phyloP scores from a whole-genome alignment of 2,888 invertebrate genomes.

The Parnassius orleans region DNA sequence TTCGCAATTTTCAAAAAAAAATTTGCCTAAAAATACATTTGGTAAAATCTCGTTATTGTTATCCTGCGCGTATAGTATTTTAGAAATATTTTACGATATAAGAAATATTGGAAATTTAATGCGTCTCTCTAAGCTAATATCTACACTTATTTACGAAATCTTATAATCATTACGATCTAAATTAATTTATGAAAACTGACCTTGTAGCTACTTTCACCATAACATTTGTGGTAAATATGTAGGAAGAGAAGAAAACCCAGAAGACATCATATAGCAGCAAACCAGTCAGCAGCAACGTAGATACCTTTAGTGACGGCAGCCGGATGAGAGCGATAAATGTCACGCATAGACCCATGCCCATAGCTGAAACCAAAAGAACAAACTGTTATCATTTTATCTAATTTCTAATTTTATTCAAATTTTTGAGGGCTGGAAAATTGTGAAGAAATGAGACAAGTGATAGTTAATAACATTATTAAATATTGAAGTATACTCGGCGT shows the following conservation, averaged over 20 bases:
- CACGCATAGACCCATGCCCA: slow-evolving; percentile 99
- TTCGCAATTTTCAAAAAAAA: too few relatives aligned
- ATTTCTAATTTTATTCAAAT: too few relatives aligned
- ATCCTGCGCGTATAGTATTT: too few relatives aligned
- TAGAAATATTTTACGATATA: too few relatives aligned
- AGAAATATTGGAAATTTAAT: too few relatives aligned
- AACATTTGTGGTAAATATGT: slow-evolving; percentile 98
- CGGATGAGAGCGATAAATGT: slow-evolving; percentile 98
- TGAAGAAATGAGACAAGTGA: too few relatives aligned
- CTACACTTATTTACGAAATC: neutral
- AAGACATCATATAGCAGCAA: slow-evolving; percentile 97
- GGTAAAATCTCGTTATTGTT: too few relatives aligned
- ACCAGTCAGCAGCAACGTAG: slow-evolving; percentile 95
- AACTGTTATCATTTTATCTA: neutral
- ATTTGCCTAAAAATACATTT: too few relatives aligned
- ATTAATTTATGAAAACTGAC: slow-evolving; percentile 42
- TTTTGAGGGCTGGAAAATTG: too few relatives aligned
- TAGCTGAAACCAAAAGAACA: slow-evolving; percentile 80
- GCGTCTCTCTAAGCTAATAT: too few relatives aligned
- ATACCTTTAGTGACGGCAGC: slow-evolving; percentile 95
- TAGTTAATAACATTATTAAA: too few relatives aligned
- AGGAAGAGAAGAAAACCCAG: slow-evolving; percentile 99
- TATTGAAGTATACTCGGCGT: too few relatives aligned
- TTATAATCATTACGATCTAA: neutral
- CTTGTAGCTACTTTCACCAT: slow-evolving; percentile 94